Evolutionary conservation across 2,888 invertebrate genomes (phyloP), one percentile per base, ranked within the genome.

Genomic region (Noctuana brunneofusca): DNA sequence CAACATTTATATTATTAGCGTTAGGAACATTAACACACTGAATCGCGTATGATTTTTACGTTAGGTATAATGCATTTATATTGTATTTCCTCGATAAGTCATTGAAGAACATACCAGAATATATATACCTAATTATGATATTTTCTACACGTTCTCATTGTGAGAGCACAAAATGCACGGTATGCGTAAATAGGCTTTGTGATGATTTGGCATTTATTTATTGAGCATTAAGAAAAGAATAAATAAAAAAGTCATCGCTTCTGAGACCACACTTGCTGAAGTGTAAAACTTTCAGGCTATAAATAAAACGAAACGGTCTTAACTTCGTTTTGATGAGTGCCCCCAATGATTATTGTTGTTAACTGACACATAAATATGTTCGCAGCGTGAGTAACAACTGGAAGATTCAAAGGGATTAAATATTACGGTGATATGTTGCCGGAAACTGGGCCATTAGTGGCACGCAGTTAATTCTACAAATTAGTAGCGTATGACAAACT

Each of bases 401-500:
- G 69, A 76, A 76, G 75, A 74, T 67, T 73, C 78, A 79, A 79
- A 77, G 76, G 73, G 76, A 73, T 81, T 76, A 79, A 75, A 83
- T 81, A 83, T 83, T 76, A 76, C 75, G 70, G 72, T 83, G 80
- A 87, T 85, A 78, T 79, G 86, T 83, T 80, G 75, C 89, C 88
- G 90, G 89, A 89, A 84, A 84, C 81, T 69, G 73, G 71, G 80
- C 80, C 83, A 89, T 90, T 90, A 89, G 86, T 80, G 74, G 73
- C 71, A 65, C 66, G 83, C 80, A 81, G 81, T 90, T 87, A 88
- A 88, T 90, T 86, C 81, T 77, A 89, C 87, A 88, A 89, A 90
- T 90, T 89, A 88, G 86, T 83, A 75, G 79, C 72, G 81, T 89
- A 87, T 87, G 89, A 89, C 89, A 90, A 85, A 89, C 83, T 84